A percentile compares a stretch with the other conserved stretches of the same genome.
Conservation (phyloP, 1,140 invertebrate genomes). For the Papilio machaon region DNA sequence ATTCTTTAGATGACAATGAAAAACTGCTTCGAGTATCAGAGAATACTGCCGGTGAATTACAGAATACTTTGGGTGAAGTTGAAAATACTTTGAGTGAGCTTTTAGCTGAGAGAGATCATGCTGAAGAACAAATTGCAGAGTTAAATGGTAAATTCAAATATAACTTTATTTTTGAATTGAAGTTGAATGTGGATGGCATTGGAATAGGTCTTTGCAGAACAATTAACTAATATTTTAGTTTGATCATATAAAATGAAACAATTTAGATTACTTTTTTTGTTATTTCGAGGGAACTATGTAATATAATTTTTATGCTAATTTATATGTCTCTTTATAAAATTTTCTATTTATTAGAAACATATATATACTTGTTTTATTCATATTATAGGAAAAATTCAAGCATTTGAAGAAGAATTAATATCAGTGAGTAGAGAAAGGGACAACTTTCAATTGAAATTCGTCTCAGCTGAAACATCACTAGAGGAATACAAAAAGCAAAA, state of each 20-base stretch:
- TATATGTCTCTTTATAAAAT: no score
- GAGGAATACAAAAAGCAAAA: slow-evolving; percentile 71
- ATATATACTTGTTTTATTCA: neutral
- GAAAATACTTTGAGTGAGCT: slow-evolving; percentile 79
- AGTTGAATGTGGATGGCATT: no score
- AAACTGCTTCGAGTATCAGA: slow-evolving; percentile 76
- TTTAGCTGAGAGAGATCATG: slow-evolving; percentile 67
- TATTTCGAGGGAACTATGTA: no score
- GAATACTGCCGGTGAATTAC: slow-evolving; percentile 74
- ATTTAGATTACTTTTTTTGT: no score
- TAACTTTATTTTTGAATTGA: no score
- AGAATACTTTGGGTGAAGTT: slow-evolving; percentile 74
- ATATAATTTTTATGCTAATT: no score
- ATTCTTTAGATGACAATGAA: slow-evolving; percentile 75
- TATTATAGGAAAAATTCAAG: slow-evolving; percentile 69
- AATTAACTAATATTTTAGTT: no score
- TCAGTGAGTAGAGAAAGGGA: slow-evolving; percentile 72
- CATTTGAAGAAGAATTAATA: slow-evolving; percentile 77
- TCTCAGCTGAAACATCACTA: slow-evolving; percentile 67
- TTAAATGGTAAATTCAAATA: slow-evolving; percentile 62
- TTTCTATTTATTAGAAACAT: no score
- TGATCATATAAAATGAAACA: no score
- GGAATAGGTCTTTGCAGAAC: no score
- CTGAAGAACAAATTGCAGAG: slow-evolving; percentile 75
- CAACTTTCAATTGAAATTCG: slow-evolving; percentile 73